Evolutionary conservation across 2,888 invertebrate species (phyloP), one percentile per base, ranked within the genome.

Genomic region (Nephrotoma appendiculata): DNA sequence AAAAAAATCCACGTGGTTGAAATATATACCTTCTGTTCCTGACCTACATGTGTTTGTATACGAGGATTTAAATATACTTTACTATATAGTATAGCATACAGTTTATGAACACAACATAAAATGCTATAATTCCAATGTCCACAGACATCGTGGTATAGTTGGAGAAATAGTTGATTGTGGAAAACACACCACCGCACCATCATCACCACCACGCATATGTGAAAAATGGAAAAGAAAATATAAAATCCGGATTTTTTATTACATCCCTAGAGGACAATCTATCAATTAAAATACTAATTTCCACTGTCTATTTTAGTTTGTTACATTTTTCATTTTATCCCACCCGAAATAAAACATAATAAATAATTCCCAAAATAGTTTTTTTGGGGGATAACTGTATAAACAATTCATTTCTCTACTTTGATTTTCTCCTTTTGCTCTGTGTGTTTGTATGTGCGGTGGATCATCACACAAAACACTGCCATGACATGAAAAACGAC

Each of bases 251-350:
- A 31, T 31, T 71, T 71, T 71, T 42, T 84, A 84, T 84, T 42
- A 42, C 84, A 84, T 43, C 84, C 42, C 84, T 15, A n/a, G 84
- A 84, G 84, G 43, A 84, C 84, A 84, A 84, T 84, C 84, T 43
- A 84, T 84, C 84, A 84, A 84, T 84, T 84, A 84, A 42, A 84
- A 42, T 84, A 84, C 84, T 84, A 84, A 84, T 84, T 84, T 84
- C 71, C 31, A 71, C 71, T 71, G 71, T 71, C 71, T 84, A 84
- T 84, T 42, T 43, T 84, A 42, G 84, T 84, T 15, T 84, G 41
- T 84, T 84, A 15, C n/a, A 42, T 42, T 42, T 15, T 5, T 19
- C 84, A 84, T 84, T 84, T 6, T 41, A n/a, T 84, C 9, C 19
- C 71, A 9, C 71, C 71, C 71, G 31, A 71, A 71, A 71, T 15